Evolutionary conservation across 2,888 invertebrate genomes (phyloP).

Genomic region (Drosophila hamatofila): DNA sequence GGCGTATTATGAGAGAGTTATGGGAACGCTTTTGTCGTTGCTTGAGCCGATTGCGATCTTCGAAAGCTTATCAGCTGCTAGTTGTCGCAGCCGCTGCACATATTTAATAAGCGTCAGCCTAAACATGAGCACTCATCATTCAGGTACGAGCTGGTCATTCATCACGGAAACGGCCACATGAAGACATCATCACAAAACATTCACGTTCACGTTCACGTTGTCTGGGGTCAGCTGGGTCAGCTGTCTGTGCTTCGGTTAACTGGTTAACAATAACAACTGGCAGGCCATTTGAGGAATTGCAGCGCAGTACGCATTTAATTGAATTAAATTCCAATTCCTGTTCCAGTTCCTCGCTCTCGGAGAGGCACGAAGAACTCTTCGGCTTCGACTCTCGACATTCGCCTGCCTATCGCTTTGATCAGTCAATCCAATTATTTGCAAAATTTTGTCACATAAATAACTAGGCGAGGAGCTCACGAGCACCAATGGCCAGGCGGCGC

Average conservation of each 20-base stretch:
- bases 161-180: conserved; percentile 55
- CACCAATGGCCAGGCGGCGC: conserved; percentile 42
- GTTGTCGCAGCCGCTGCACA: conserved; percentile 62
- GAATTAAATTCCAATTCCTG: conserved; percentile 83
- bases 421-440: conserved; percentile 85
- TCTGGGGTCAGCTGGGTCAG: conserved; percentile 74
- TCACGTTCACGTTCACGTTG: neutral
- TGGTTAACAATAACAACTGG: conserved; percentile 61
- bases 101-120: conserved; percentile 74
- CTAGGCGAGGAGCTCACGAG: conserved; percentile 60
- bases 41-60: conserved; percentile 39
- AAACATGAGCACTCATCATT: conserved; percentile 73
- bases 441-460: conserved; percentile 86
- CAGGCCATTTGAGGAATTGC: conserved; percentile 79
- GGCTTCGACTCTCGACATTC: conserved; percentile 4
- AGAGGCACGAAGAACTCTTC: neutral
- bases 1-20: conserved; percentile 55
- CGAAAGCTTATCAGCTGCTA: conserved; percentile 61
- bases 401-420: conserved; percentile 83
- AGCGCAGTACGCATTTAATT: conserved; percentile 83
- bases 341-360: conserved; percentile 11
- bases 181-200: conserved; percentile 66
- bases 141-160: conserved; percentile 46
- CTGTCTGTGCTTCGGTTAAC: conserved; percentile 54
- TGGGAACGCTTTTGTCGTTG: conserved; percentile 65